Evolutionary conservation across 1,140 invertebrate species (phyloP).

Genomic region (Mercenaria mercenaria): DNA sequence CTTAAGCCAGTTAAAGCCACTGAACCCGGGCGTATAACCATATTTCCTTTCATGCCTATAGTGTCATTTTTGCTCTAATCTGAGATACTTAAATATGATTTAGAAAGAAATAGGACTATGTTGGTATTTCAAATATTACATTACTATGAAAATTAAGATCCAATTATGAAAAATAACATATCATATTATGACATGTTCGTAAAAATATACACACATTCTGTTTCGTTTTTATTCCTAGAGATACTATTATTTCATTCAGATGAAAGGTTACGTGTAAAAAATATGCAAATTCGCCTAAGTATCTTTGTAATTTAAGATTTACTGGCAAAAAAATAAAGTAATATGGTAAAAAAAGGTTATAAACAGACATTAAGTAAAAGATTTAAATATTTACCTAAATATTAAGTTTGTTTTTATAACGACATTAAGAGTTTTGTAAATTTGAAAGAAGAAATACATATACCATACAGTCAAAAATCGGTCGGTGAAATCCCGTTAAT

Average conservation of each 20-base stretch:
- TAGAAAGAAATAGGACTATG: background rate
- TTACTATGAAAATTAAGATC: background rate
- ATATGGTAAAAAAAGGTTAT: background rate
- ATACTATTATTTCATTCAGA: background rate
- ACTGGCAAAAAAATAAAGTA: background rate
- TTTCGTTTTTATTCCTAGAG: background rate
- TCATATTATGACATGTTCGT: conserved; percentile 29
- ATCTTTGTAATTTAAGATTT: background rate
- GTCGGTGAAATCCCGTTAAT: no score
- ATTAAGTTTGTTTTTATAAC: no score
- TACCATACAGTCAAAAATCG: no score
- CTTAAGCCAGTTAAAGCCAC: background rate
- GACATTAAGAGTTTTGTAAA: no score
- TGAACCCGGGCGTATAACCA: background rate
- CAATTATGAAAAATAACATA: conserved; percentile 9
- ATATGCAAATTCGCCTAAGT: background rate
- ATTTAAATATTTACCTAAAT: no score
- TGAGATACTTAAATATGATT: background rate
- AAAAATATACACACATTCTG: background rate
- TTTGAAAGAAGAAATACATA: no score
- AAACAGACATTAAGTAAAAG: no score
- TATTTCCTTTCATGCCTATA: conserved; percentile 11
- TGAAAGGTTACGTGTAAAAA: background rate
- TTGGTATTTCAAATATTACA: conserved; percentile 19
- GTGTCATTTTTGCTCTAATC: background rate